Evolutionary conservation across 2,113 vertebrate species (phyloP).

Genomic region (Myrmecophaga tridactyla): DNA sequence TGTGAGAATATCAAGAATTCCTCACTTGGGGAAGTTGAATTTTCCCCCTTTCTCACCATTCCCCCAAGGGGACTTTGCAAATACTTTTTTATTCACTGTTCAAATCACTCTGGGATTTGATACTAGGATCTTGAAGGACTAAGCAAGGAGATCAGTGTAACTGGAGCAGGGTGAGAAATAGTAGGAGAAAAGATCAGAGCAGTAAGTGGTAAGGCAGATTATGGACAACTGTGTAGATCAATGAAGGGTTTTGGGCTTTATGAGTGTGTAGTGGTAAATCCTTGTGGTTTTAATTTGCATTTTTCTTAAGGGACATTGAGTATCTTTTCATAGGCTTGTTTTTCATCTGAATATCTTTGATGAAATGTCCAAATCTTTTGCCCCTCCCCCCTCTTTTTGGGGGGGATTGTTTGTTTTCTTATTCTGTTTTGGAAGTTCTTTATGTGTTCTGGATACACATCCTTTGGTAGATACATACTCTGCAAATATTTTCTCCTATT

Average conservation of each 20-base stretch:
- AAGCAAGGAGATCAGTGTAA: not conserved
- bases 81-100: too few species aligned
- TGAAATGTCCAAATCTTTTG: slow-evolving; percentile 28
- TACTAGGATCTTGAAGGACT: not conserved
- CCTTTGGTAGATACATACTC: not conserved
- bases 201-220: not conserved
- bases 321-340: not conserved
- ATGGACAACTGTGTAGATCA: not conserved
- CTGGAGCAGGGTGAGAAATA: not conserved
- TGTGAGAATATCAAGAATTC: too few species aligned
- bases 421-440: not conserved
- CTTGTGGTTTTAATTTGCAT: not conserved
- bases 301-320: not conserved
- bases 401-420: not conserved
- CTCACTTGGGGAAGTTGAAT: too few species aligned
- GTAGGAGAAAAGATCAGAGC: not conserved
- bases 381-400: not conserved
- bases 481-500: not conserved
- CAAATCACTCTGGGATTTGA: too few species aligned
- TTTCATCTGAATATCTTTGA: not conserved
- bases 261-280: not conserved
- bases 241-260: not conserved
- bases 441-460: not conserved
- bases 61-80: too few species aligned
- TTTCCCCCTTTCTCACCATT: too few species aligned